A percentile compares a stretch with the other conserved stretches of the same genome.
phyloP scores from a whole-genome alignment of 2,888 invertebrate species.

The Encarsia formosa region DNA sequence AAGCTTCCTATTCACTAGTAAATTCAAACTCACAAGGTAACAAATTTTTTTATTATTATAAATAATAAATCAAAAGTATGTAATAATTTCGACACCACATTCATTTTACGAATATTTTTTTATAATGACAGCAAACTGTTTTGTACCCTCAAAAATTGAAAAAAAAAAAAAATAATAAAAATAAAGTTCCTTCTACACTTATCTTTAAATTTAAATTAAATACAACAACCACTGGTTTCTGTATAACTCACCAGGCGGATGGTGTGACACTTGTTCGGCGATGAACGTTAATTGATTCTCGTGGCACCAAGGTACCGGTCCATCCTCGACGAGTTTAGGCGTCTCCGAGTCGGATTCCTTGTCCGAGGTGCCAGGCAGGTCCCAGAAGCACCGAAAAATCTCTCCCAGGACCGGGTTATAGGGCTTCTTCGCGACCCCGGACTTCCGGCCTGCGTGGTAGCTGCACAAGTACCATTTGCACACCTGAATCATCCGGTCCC shows the following conservation, averaged over 20 bases:
- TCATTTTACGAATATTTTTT: no score
- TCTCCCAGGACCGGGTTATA: constrained; percentile 98
- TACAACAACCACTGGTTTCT: no score
- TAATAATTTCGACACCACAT: no score
- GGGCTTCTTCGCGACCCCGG: constrained; percentile 96
- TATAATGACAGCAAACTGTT: no score
- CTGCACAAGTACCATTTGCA: constrained; percentile 97
- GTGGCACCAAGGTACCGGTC: constrained; percentile 88
- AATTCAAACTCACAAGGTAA: no score
- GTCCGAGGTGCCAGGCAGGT: constrained; percentile 53
- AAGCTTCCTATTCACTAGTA: no score
- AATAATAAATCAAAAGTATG: no score
- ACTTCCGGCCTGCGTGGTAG: constrained; percentile 97
- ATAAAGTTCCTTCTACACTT: no score
- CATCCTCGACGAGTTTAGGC: constrained; percentile 59
- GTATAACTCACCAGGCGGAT: constrained; percentile 83
- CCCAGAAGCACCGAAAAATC: constrained; percentile 87
- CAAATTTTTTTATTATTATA: no score
- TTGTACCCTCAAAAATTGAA: no score
- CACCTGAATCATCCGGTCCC: constrained; percentile 89
- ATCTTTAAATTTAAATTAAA: no score
- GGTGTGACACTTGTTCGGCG: constrained; percentile 98
- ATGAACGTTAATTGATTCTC: constrained; percentile 87
- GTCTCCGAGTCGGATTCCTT: not conserved
- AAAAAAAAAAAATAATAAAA: no score